A percentile compares a stretch with the other conserved stretches of the same genome.
Evolutionary conservation across 1,140 invertebrate species (phyloP).

Genomic region (Steinernema khuongi): DNA sequence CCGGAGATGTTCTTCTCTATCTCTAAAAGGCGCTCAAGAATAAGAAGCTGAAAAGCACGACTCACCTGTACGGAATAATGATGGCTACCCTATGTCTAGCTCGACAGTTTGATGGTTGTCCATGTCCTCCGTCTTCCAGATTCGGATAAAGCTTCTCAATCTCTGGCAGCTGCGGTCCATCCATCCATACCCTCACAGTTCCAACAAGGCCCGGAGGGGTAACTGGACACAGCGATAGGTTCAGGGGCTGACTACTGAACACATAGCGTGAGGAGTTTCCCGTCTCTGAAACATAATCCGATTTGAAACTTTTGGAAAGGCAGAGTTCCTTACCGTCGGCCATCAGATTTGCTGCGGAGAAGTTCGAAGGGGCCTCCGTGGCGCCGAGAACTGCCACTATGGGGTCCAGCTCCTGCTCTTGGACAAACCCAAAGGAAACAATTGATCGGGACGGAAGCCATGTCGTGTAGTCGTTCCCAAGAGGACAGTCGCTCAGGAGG

Average conservation of each 20-base stretch:
- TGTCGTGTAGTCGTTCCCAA: neutral
- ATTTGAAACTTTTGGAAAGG: neutral
- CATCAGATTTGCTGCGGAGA: conserved; percentile 19
- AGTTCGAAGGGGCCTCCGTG: conserved; percentile 12
- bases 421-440: conserved; percentile 17
- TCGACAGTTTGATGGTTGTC: conserved; percentile 42
- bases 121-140: conserved; percentile 52
- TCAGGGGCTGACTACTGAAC: neutral
- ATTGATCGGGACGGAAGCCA: conserved; percentile 6
- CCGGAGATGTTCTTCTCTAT: conserved; percentile 49
- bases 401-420: conserved; percentile 23
- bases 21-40: conserved; percentile 3
- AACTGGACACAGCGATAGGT: conserved; percentile 5
- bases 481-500: conserved; percentile 14
- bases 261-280: neutral
- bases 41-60: neutral
- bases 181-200: conserved; percentile 52
- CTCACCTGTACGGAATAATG: conserved; percentile 48
- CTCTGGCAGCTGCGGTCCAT: conserved; percentile 39
- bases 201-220: conserved; percentile 32
- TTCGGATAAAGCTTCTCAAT: conserved; percentile 47
- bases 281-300: neutral
- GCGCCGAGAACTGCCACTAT: conserved; percentile 23
- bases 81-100: conserved; percentile 52
- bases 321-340: neutral